Evolutionary conservation across 1,140 invertebrate species (phyloP).

Genomic region (Zaprionus lachaisei): DNA sequence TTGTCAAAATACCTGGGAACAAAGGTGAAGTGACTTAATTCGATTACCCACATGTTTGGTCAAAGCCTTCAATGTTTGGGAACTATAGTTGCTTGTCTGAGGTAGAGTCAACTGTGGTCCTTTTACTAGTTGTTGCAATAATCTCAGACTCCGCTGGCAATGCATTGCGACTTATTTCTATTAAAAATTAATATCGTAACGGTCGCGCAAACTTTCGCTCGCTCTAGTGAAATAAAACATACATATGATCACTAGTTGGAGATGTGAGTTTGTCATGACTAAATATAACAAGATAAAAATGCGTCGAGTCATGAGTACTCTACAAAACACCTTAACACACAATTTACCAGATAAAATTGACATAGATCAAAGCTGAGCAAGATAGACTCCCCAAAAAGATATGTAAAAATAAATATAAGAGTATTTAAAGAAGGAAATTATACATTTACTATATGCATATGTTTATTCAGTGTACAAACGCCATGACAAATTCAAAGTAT

Average conservation of each 20-base stretch:
- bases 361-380: no score
- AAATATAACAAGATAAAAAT: neutral
- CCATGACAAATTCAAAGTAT: neutral
- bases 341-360: no score
- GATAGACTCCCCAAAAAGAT: no score
- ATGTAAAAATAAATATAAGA: neutral
- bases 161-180: constrained; percentile 44
- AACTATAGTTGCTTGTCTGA: constrained; percentile 31
- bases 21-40: neutral
- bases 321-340: neutral
- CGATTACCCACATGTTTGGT: constrained; percentile 60
- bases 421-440: neutral
- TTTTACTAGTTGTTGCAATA: constrained; percentile 33
- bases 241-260: constrained; percentile 29
- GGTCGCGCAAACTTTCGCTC: constrained; percentile 14
- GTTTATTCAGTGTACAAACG: neutral
- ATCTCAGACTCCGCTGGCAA: constrained; percentile 12
- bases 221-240: constrained; percentile 31
- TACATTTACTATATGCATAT: neutral
- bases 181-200: constrained; percentile 40
- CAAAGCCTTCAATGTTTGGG: constrained; percentile 44
- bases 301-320: neutral
- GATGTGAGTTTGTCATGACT: neutral
- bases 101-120: constrained; percentile 14
- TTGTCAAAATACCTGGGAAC: neutral